Conservation (phyloP, 2,113 vertebrate species). For the Aleadryas rufinucha region DNA sequence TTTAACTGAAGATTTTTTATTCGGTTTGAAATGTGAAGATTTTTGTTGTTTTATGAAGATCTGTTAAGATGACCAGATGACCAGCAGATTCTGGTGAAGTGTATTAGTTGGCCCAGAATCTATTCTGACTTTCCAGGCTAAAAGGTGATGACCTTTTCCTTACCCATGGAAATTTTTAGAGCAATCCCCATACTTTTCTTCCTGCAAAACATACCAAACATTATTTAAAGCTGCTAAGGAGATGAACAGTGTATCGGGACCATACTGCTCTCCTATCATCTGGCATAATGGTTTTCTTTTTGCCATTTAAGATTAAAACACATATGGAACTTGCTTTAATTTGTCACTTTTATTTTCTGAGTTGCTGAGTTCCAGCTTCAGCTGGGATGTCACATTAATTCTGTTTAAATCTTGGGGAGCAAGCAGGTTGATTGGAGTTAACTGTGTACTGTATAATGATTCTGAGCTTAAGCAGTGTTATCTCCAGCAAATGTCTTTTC, state of each 20-base stretch:
- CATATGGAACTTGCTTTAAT: conserved; percentile 64
- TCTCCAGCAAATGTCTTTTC: conserved; percentile 56
- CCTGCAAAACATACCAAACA: neutral
- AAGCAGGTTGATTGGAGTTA: conserved; percentile 43
- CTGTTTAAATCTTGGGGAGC: conserved; percentile 49
- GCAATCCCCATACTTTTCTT: neutral
- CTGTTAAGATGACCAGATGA: neutral
- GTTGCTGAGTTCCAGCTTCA: conserved; percentile 35
- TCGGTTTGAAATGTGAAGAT: neutral
- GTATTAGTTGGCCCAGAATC: neutral
- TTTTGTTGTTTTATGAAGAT: neutral
- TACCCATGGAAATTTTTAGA: neutral
- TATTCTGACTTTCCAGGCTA: neutral
- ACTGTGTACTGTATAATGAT: conserved; percentile 39
- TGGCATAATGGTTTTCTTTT: conserved; percentile 47
- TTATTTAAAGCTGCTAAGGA: conserved; percentile 43
- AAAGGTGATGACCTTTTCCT: neutral
- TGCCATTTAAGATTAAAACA: conserved; percentile 60
- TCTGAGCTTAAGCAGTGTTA: conserved; percentile 49
- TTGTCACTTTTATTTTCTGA: conserved; percentile 58
- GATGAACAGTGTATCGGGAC: conserved; percentile 19
- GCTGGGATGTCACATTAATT: conserved; percentile 50
- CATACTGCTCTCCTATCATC: conserved; percentile 51
- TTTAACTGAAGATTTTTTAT: neutral
- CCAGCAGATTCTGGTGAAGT: neutral